phyloP scores from a whole-genome alignment of 2,797 vertebrate species.

The Danio tinwini region DNA sequence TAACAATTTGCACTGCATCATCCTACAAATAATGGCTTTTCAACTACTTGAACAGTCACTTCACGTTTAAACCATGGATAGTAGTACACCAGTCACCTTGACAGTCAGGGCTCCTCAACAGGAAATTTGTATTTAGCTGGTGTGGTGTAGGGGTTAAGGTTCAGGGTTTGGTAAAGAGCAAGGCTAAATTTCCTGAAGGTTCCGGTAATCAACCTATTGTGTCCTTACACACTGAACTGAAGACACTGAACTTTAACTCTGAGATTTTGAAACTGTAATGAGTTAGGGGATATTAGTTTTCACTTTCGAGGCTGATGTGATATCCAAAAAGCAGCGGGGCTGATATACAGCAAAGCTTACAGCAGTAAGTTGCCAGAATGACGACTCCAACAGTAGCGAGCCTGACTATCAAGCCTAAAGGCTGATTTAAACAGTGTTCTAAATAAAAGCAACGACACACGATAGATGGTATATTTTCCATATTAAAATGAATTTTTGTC shows the following conservation, averaged over 20 bases:
- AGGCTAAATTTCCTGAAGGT: neutral
- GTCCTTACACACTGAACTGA: slow-evolving; percentile 3
- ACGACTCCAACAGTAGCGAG: too few species aligned
- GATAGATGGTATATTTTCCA: too few species aligned
- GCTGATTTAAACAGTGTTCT: too few species aligned
- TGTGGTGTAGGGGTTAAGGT: neutral
- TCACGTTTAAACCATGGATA: neutral
- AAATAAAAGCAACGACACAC: too few species aligned
- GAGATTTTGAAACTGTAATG: neutral
- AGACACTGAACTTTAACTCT: neutral
- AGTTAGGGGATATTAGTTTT: neutral
- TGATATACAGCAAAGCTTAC: too few species aligned
- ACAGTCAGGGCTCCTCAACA: neutral
- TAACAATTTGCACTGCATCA: neutral
- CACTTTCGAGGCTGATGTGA: neutral
- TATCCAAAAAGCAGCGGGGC: neutral
- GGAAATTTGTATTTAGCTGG: neutral
- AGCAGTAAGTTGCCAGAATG: too few species aligned
- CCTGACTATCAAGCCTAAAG: too few species aligned
- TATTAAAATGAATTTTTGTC: too few species aligned
- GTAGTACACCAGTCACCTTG: too few species aligned
- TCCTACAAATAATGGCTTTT: neutral
- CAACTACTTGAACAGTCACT: neutral
- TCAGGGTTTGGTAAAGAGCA: neutral
- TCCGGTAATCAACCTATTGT: neutral